Percentiles rank a stretch among this genome's conserved stretches.
phyloP scores from a whole-genome alignment of 2,113 vertebrate genomes.

The Microcebus murinus region DNA sequence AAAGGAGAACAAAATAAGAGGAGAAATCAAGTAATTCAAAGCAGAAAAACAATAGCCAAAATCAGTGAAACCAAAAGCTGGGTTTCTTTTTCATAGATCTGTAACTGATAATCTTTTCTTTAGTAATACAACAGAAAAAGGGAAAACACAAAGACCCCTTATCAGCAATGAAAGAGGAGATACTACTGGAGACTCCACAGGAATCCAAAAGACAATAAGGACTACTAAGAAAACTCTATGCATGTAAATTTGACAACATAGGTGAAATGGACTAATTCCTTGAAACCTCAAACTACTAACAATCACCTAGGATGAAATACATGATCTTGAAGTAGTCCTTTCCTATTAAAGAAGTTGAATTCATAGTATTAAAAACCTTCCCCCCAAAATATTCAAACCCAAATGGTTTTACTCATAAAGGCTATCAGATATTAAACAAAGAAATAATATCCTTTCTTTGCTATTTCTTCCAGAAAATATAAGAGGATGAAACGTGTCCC shows the following conservation, averaged over 20 bases:
- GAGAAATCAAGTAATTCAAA: neutral
- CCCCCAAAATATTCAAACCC: neutral
- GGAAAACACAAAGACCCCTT: neutral
- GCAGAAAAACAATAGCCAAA: neutral
- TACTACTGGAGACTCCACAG: neutral
- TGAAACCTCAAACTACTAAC: neutral
- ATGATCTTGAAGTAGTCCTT: neutral
- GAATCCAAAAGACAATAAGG: neutral
- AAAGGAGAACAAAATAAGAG: neutral
- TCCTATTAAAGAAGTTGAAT: neutral
- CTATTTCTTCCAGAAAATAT: neutral
- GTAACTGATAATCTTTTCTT: neutral
- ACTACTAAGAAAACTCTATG: neutral
- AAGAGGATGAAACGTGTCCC: neutral
- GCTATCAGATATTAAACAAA: neutral
- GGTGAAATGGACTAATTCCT: neutral
- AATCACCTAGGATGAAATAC: neutral
- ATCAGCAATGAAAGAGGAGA: neutral
- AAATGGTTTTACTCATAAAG: neutral
- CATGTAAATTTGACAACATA: neutral
- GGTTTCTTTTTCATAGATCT: neutral
- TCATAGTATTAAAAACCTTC: neutral
- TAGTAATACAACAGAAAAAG: neutral
- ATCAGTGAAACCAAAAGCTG: neutral
- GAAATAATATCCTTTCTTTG: slow-evolving; percentile 22